These are phyloP conservation scores for Incurvaria masculella DNA, from an alignment of 2,888 invertebrate species.

Conservation along the genomic window DNA sequence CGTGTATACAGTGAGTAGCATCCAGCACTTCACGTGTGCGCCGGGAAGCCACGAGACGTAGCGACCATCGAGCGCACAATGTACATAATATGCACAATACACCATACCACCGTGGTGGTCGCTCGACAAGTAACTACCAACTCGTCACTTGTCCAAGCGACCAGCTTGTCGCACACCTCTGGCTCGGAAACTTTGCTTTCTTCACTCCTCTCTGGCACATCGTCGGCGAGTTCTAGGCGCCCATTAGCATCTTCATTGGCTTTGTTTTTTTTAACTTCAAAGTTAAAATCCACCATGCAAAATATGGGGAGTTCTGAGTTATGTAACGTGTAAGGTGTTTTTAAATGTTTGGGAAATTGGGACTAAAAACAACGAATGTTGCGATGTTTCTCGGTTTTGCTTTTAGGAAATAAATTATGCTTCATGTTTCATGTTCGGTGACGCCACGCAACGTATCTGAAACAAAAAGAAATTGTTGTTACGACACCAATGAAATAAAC, in stretches of 20 bases:
- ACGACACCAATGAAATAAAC: too few relatives aligned
- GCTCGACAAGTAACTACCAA: constrained; percentile 17
- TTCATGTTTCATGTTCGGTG: neutral
- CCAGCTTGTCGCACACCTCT: too few relatives aligned
- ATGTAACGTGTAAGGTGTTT: too few relatives aligned
- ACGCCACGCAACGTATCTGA: neutral
- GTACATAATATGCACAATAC: constrained; percentile 54
- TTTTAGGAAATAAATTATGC: neutral
- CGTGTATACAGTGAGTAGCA: constrained; percentile 70
- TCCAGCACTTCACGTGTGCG: constrained; percentile 61
- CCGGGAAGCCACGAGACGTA: constrained; percentile 59
- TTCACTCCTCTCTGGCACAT: too few relatives aligned
- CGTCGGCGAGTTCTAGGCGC: too few relatives aligned
- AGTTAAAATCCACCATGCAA: too few relatives aligned
- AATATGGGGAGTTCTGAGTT: too few relatives aligned
- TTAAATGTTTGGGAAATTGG: too few relatives aligned
- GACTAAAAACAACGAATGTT: too few relatives aligned
- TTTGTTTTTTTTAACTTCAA: too few relatives aligned
- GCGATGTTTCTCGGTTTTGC: neutral
- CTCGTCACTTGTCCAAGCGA: neutral
- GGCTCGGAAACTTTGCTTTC: too few relatives aligned
- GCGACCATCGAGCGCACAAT: constrained; percentile 59
- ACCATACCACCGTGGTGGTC: constrained; percentile 54
- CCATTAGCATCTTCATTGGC: too few relatives aligned
- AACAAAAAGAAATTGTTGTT: constrained; percentile 2